Evolutionary conservation across 2,797 vertebrate genomes (phyloP).

Genomic region (Rhynchonycteris naso): DNA sequence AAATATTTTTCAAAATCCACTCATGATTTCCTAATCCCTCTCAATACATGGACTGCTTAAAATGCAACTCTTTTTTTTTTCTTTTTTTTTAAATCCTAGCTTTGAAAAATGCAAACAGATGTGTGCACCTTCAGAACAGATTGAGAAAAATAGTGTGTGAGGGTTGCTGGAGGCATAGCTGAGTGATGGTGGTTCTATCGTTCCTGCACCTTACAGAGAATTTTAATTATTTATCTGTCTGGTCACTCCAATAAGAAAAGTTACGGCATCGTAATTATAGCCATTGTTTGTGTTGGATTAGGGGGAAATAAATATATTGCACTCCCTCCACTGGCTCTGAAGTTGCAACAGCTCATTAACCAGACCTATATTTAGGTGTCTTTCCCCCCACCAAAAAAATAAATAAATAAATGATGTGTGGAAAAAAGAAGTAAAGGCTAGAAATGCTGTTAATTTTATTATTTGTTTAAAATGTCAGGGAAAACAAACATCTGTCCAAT

Average conservation of each 20-base stretch:
- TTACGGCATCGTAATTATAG: background rate
- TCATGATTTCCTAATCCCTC: conserved; percentile 69
- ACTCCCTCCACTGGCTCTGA: conserved; percentile 81
- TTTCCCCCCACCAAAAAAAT: background rate
- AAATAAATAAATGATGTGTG: background rate
- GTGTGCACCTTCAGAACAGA: conserved; percentile 27
- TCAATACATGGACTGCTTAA: conserved; percentile 56
- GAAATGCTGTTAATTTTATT: background rate
- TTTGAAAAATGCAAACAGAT: conserved; percentile 61
- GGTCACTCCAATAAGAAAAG: background rate
- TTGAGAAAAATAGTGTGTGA: background rate
- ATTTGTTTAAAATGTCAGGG: conserved; percentile 57
- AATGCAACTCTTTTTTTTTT: conserved; percentile 16
- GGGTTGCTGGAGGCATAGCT: fast-evolving
- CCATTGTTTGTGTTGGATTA: background rate
- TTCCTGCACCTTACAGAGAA: background rate
- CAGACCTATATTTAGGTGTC: conserved; percentile 45
- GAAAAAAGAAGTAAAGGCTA: conserved; percentile 42
- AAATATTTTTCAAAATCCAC: conserved; percentile 75
- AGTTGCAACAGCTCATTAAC: conserved; percentile 33
- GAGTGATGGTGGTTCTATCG: fast-evolving
- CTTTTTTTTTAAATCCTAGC: background rate
- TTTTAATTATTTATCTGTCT: background rate
- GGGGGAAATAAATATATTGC: background rate
- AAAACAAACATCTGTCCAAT: conserved; percentile 35